phyloP scores from a whole-genome alignment of 2,113 vertebrate genomes.

The Salminus brasiliensis region DNA sequence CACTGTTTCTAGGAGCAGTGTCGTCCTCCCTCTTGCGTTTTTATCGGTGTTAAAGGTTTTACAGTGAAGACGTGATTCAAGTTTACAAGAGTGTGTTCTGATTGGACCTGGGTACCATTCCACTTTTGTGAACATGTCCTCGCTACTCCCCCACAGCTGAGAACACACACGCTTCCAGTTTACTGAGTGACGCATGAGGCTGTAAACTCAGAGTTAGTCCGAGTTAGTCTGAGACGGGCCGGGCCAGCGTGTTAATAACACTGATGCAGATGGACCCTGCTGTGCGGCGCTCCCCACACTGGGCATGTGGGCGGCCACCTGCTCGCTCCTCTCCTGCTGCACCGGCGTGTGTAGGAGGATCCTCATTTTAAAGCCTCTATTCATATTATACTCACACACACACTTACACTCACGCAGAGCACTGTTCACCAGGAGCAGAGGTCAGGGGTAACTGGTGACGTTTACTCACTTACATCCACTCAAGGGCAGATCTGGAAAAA shows the following conservation, averaged over 20 bases:
- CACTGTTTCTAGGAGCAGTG: no score
- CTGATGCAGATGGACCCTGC: background rate
- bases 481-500: no score
- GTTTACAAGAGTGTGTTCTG: background rate
- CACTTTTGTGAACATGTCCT: background rate
- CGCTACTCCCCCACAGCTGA: background rate
- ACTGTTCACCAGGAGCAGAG: background rate
- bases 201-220: no score
- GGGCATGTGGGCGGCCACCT: constrained; percentile 43
- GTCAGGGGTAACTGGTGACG: background rate
- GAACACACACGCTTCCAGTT: background rate
- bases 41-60: no score
- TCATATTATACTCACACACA: background rate
- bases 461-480: background rate
- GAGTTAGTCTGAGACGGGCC: background rate
- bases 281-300: background rate
- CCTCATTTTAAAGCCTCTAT: constrained; percentile 45
- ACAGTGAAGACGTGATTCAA: background rate
- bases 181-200: background rate
- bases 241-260: background rate
- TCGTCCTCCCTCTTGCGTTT: no score
- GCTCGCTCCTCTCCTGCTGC: constrained; percentile 36
- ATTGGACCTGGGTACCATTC: background rate
- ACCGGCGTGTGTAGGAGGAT: constrained; percentile 41
- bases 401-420: background rate